Conservation (phyloP, 2,797 vertebrate species). For the Remorina albescens region DNA sequence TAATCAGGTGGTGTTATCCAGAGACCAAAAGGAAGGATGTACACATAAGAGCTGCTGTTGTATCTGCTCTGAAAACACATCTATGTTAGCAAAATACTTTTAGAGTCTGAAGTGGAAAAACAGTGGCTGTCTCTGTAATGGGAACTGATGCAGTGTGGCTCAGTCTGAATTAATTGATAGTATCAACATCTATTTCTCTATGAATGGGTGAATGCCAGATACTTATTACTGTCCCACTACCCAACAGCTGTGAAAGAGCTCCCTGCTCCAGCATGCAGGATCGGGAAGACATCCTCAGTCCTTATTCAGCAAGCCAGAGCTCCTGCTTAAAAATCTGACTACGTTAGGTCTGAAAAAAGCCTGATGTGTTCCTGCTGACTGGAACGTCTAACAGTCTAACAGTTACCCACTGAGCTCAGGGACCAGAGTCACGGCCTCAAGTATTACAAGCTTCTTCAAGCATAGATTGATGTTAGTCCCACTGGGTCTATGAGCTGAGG, state of each 20-base stretch:
- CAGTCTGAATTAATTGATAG: conserved; percentile 34
- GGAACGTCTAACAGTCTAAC: conserved; percentile 2
- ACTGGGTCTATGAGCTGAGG: not conserved
- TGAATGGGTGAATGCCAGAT: conserved; percentile 25
- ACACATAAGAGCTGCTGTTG: conserved; percentile 5
- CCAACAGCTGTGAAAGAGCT: not conserved
- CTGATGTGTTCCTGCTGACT: conserved; percentile 19
- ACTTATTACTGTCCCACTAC: conserved; percentile 17
- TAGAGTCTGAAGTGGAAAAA: conserved; percentile 12
- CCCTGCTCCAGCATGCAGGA: conserved; percentile 43
- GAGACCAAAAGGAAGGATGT: conserved; percentile 17
- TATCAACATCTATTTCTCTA: conserved; percentile 16
- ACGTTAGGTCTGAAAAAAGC: not conserved
- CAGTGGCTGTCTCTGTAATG: not conserved
- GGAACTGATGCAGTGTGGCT: conserved; percentile 37
- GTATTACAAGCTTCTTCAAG: not conserved
- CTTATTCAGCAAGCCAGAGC: conserved; percentile 20
- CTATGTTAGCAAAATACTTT: conserved; percentile 1
- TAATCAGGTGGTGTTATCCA: not conserved
- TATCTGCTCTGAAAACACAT: conserved; percentile 1
- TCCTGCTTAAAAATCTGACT: conserved; percentile 30
- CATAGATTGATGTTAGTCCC: not conserved
- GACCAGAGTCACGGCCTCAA: not conserved
- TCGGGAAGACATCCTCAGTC: conserved; percentile 20
- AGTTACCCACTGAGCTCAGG: conserved; percentile 8